These are phyloP conservation scores for Psammodynastes pulverulentus DNA, from an alignment of 2,113 vertebrate species.

Conservation along the genomic window DNA sequence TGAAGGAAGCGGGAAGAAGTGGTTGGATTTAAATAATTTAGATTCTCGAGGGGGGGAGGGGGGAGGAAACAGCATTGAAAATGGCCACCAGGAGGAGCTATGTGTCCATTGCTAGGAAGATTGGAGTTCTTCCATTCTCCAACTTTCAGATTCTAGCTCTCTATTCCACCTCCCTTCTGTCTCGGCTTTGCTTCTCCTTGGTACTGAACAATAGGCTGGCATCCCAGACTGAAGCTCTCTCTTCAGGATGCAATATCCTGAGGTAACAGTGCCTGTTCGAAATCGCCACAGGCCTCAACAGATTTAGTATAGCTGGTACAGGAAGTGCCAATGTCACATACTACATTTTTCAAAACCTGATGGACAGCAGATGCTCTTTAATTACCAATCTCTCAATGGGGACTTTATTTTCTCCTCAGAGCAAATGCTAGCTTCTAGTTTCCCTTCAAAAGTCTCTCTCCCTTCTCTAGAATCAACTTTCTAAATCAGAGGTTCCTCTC, in stretches of 20 bases:
- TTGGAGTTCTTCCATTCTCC: neutral
- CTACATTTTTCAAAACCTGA: neutral
- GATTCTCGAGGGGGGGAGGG: neutral
- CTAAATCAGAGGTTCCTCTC: neutral
- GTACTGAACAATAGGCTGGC: neutral
- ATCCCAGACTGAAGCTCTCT: neutral
- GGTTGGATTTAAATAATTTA: neutral
- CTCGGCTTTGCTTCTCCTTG: neutral
- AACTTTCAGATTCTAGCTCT: neutral
- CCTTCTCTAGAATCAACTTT: neutral
- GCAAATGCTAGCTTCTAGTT: neutral
- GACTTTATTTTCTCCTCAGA: neutral
- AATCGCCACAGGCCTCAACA: neutral
- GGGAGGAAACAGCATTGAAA: neutral
- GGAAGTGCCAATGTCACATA: neutral
- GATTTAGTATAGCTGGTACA: neutral
- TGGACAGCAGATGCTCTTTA: neutral
- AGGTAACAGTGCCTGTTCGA: neutral
- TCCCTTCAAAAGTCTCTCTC: neutral
- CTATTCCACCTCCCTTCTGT: neutral
- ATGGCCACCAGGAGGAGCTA: slow-evolving; percentile 1
- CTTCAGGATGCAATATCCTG: neutral
- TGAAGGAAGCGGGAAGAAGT: too few species aligned
- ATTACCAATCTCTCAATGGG: too few species aligned
- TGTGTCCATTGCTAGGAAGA: neutral